Conservation (phyloP, 2,113 vertebrate genomes). For the Solea senegalensis region DNA sequence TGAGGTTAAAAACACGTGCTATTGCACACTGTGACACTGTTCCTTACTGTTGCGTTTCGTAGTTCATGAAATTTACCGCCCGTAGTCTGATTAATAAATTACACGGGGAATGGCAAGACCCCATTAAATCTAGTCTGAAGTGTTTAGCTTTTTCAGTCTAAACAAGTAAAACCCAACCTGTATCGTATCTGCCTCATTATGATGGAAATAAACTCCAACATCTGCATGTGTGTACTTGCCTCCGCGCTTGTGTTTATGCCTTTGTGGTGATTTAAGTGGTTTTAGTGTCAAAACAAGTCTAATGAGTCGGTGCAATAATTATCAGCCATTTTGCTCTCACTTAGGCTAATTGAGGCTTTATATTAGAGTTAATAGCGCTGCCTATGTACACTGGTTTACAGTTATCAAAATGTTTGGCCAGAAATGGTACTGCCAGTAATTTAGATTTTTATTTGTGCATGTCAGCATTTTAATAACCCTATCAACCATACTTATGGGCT, state of each 20-base stretch:
- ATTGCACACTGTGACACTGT: not conserved
- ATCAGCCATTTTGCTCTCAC: constrained; percentile 74
- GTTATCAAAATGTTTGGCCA: constrained; percentile 57
- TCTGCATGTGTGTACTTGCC: constrained; percentile 65
- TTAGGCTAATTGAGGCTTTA: constrained; percentile 71
- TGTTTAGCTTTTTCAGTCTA: constrained; percentile 55
- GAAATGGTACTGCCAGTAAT: constrained; percentile 60
- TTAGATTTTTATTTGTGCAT: constrained; percentile 67
- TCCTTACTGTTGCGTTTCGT: constrained; percentile 15
- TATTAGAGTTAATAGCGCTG: constrained; percentile 66
- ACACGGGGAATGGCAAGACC: constrained; percentile 36
- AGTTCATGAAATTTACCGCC: constrained; percentile 20
- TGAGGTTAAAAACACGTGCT: not conserved
- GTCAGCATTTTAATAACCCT: constrained; percentile 70
- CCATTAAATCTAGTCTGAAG: constrained; percentile 64
- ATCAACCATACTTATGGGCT: constrained; percentile 74
- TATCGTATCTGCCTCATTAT: constrained; percentile 76
- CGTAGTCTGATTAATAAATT: constrained; percentile 31
- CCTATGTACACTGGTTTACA: constrained; percentile 50
- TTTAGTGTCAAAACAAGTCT: constrained; percentile 76
- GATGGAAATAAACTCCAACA: constrained; percentile 72
- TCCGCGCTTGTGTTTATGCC: constrained; percentile 55
- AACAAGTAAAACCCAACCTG: constrained; percentile 73
- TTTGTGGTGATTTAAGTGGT: constrained; percentile 70
- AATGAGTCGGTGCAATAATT: constrained; percentile 77